Evolutionary conservation across 2,888 invertebrate genomes (phyloP).

Genomic region (Drosophila nr. fundita): DNA sequence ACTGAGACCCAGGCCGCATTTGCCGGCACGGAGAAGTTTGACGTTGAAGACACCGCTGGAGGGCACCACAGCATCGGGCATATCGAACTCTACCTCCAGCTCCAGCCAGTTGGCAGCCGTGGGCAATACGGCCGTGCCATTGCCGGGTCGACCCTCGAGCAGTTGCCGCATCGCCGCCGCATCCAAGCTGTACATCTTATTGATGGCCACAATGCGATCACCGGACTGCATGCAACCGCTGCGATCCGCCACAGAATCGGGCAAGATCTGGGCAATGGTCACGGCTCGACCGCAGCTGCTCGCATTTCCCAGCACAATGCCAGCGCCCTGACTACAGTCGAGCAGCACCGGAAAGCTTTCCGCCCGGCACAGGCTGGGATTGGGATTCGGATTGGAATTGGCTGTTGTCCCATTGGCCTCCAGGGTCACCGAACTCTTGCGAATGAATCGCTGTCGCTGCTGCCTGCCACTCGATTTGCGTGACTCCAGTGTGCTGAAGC

Average conservation of each 20-base stretch:
- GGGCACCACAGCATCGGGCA: slow-evolving; percentile 95
- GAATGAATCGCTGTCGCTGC: slow-evolving; percentile 84
- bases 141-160: slow-evolving; percentile 75
- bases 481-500: slow-evolving; percentile 87
- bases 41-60: slow-evolving; percentile 96
- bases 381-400: slow-evolving; percentile 33
- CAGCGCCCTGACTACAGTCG: slow-evolving; percentile 85
- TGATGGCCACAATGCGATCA: slow-evolving; percentile 93
- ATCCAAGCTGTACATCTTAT: slow-evolving; percentile 90
- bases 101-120: slow-evolving; percentile 88
- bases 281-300: slow-evolving; percentile 83
- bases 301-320: slow-evolving; percentile 80
- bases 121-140: slow-evolving; percentile 2
- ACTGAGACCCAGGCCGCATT: slow-evolving; percentile 94
- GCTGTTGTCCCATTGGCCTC: slow-evolving; percentile 68
- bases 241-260: slow-evolving; percentile 86
- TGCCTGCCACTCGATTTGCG: slow-evolving; percentile 84
- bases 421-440: slow-evolving; percentile 86
- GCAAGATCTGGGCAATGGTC: slow-evolving; percentile 81
- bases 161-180: slow-evolving; percentile 86
- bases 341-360: slow-evolving; percentile 85
- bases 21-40: slow-evolving; percentile 90
- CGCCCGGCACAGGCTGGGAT: slow-evolving; percentile 83
- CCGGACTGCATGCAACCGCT: slow-evolving; percentile 91
- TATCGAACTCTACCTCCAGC: slow-evolving; percentile 94